Percentiles rank a stretch among this genome's conserved stretches.
Evolutionary conservation across 2,888 invertebrate genomes (phyloP).

Genomic region (Trachelus stipa): DNA sequence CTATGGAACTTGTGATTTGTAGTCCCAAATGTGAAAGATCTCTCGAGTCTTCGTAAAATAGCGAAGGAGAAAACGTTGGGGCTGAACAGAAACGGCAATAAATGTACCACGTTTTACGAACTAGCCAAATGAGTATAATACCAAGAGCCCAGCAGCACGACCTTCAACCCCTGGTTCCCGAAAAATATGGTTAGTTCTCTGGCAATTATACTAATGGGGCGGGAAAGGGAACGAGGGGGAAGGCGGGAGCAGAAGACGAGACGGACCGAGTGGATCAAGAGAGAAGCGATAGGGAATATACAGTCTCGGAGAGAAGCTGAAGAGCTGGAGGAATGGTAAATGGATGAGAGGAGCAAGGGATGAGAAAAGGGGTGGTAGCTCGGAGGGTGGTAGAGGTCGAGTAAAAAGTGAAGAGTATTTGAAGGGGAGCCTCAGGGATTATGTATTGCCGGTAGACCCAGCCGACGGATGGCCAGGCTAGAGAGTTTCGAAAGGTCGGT

Average conservation of each 20-base stretch:
- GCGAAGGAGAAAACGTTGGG: background rate
- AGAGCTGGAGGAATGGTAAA: conserved; percentile 15
- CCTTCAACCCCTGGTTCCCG: conserved; percentile 8
- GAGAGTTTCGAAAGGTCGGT: conserved; percentile 17
- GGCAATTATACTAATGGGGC: conserved; percentile 66
- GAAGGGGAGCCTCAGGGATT: conserved; percentile 38
- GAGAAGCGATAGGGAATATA: conserved; percentile 26
- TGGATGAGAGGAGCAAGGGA: conserved; percentile 22
- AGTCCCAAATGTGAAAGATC: background rate
- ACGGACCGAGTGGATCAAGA: conserved; percentile 32
- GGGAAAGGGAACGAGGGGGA: conserved; percentile 46
- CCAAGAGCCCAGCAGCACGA: background rate
- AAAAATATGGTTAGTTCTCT: conserved; percentile 58
- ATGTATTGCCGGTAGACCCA: conserved; percentile 22
- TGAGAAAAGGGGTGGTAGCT: conserved; percentile 21
- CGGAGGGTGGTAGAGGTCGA: conserved; percentile 24
- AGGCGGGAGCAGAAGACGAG: conserved; percentile 28
- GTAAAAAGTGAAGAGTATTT: conserved; percentile 52
- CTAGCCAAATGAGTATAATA: background rate
- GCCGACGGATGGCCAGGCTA: conserved; percentile 31
- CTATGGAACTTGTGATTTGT: background rate
- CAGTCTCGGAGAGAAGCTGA: conserved; percentile 20
- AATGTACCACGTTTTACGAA: background rate
- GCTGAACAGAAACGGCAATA: background rate
- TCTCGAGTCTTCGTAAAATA: background rate